Evolutionary conservation across 2,797 vertebrate genomes (phyloP).

Genomic region (Pseudopleuronectes americanus): DNA sequence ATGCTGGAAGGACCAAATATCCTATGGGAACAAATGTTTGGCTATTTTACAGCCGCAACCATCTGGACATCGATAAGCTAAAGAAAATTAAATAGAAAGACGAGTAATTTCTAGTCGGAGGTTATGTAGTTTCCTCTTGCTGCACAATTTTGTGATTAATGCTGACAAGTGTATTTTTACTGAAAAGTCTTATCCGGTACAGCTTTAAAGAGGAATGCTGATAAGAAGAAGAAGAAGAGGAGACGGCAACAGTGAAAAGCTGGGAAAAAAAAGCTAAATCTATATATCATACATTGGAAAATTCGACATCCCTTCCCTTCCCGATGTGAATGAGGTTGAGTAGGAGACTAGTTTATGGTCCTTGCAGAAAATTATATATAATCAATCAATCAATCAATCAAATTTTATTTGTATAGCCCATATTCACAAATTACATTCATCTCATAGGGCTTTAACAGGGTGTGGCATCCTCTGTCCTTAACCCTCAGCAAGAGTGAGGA

Average conservation of each 20-base stretch:
- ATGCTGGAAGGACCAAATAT: background rate
- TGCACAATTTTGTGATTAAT: background rate
- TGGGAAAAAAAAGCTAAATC: too few relatives aligned
- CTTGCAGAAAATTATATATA: conserved; percentile 7
- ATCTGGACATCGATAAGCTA: background rate
- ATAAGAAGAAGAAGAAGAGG: background rate
- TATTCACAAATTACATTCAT: too few relatives aligned
- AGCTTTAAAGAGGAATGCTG: conserved; percentile 20
- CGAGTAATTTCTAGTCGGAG: background rate
- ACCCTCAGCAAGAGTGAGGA: too few relatives aligned
- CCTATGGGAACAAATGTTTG: background rate
- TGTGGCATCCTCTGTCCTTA: too few relatives aligned
- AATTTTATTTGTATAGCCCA: too few relatives aligned
- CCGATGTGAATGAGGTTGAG: background rate
- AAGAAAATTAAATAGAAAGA: background rate
- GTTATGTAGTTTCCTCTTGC: conserved; percentile 4
- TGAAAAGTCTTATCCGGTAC: background rate
- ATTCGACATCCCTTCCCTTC: background rate
- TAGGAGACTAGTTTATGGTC: background rate
- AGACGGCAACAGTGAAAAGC: conserved; percentile 27
- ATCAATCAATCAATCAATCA: too few relatives aligned
- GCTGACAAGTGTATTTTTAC: conserved; percentile 21
- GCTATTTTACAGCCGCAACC: background rate
- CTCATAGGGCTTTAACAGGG: too few relatives aligned
- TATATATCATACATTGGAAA: background rate